Conservation (phyloP, 2,797 vertebrate species). For the Yasuhikotakia modesta region DNA sequence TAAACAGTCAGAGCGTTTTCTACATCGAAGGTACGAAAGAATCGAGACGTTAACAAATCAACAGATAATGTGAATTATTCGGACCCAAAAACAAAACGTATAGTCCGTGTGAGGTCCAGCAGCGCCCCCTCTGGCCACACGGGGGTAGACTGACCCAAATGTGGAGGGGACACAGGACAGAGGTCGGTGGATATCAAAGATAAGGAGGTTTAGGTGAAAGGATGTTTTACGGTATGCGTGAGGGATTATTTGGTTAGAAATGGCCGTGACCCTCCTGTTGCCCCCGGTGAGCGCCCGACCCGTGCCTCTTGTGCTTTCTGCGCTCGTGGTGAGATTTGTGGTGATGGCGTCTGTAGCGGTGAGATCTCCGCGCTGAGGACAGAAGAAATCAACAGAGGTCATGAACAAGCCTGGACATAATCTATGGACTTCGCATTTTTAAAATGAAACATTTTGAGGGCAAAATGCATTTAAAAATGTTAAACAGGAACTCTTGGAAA, state of each 20-base stretch:
- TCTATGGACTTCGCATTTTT: too few species aligned
- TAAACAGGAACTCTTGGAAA: too few species aligned
- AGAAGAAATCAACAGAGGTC: slow-evolving; percentile 8
- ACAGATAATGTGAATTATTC: slow-evolving; percentile 42
- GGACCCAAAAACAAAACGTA: slow-evolving; percentile 52
- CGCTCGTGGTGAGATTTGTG: slow-evolving; percentile 89
- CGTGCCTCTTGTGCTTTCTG: slow-evolving; percentile 86
- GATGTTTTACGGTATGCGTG: slow-evolving; percentile 23
- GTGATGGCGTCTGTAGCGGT: slow-evolving; percentile 86
- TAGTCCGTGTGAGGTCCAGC: slow-evolving; percentile 70
- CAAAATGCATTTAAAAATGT: too few species aligned
- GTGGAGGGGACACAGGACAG: slow-evolving; percentile 39
- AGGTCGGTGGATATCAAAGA: slow-evolving; percentile 42
- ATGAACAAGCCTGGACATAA: neutral
- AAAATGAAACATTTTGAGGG: too few species aligned
- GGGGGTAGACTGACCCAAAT: slow-evolving; percentile 65
- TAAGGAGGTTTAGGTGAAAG: slow-evolving; percentile 47
- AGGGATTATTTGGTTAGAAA: slow-evolving; percentile 75
- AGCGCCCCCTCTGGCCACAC: slow-evolving; percentile 62
- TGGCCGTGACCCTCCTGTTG: slow-evolving; percentile 70
- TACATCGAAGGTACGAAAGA: slow-evolving; percentile 62
- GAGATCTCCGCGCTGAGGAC: slow-evolving; percentile 83
- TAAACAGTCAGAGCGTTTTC: slow-evolving; percentile 58
- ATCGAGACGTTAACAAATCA: slow-evolving; percentile 49
- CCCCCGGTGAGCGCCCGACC: slow-evolving; percentile 72